These are phyloP conservation scores for Eupithecia abbreviata DNA, from an alignment of 2,888 invertebrate species.

Conservation along the genomic window DNA sequence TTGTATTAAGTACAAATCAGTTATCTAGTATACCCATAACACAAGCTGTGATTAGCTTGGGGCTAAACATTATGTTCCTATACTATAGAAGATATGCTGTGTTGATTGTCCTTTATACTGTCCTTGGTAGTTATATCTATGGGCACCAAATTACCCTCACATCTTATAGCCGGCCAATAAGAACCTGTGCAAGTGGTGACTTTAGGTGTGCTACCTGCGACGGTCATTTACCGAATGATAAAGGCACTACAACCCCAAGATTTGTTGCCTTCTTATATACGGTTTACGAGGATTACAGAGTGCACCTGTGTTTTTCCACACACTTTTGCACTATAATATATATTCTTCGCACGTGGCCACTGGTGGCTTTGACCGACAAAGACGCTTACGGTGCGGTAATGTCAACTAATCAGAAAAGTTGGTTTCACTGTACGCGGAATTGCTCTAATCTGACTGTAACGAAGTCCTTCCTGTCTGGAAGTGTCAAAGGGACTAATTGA, in stretches of 20 bases:
- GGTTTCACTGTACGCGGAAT: conserved; percentile 21
- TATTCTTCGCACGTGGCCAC: background rate
- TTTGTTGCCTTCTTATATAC: background rate
- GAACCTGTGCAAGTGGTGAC: background rate
- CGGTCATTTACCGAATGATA: background rate
- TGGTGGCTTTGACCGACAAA: background rate
- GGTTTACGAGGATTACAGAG: background rate
- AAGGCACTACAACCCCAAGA: background rate
- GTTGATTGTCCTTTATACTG: too few relatives aligned
- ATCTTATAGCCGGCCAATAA: background rate
- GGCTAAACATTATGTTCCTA: too few relatives aligned
- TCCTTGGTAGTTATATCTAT: too few relatives aligned
- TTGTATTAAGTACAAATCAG: too few relatives aligned
- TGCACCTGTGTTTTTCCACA: background rate
- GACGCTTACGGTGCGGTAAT: background rate
- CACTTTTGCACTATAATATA: background rate
- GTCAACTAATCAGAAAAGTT: conserved; percentile 3
- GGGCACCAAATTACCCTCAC: background rate
- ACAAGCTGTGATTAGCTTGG: too few relatives aligned
- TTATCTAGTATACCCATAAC: too few relatives aligned
- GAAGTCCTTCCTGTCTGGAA: conserved; percentile 34
- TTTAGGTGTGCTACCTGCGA: background rate
- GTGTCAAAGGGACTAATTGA: conserved; percentile 22
- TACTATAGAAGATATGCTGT: too few relatives aligned
- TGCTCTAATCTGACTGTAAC: conserved; percentile 28